phyloP scores from a whole-genome alignment of 2,888 invertebrate species.

The Ashinkailepas kermadecensis region DNA sequence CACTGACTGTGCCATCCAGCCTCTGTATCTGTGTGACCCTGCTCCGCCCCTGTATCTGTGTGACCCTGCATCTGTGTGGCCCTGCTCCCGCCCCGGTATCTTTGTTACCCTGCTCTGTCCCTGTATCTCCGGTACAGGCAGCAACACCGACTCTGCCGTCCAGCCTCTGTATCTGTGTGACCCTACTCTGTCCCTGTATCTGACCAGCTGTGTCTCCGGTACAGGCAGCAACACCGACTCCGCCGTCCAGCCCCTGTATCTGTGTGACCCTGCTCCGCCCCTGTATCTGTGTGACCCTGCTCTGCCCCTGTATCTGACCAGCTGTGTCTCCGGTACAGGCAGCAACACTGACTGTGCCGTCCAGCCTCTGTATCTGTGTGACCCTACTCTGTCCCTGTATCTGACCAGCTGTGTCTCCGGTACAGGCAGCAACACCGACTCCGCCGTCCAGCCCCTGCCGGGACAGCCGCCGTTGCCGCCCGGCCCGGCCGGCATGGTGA shows the following conservation, averaged over 20 bases:
- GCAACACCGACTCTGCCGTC: not conserved
- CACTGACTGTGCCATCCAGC: not conserved
- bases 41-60: no score
- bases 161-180: no score
- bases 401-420: slow-evolving; percentile 28
- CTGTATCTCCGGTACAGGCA: not conserved
- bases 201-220: no score
- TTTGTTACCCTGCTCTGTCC: no score
- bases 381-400: not conserved
- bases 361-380: not conserved
- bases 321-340: not conserved
- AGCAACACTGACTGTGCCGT: not conserved
- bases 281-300: no score
- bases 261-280: no score
- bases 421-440: slow-evolving; percentile 51
- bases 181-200: no score
- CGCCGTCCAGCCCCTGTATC: no score
- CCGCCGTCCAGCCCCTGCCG: slow-evolving; percentile 65
- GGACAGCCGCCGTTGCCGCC: slow-evolving; percentile 56
- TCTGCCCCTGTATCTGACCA: no score
- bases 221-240: not conserved
- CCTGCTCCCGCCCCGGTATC: no score
- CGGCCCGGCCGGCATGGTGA: slow-evolving; percentile 27
- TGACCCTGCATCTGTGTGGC: no score
- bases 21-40: no score